Evolutionary conservation across 2,113 vertebrate genomes (phyloP), one percentile per base, ranked within the genome.

Genomic region (Boleophthalmus pectinirostris): DNA sequence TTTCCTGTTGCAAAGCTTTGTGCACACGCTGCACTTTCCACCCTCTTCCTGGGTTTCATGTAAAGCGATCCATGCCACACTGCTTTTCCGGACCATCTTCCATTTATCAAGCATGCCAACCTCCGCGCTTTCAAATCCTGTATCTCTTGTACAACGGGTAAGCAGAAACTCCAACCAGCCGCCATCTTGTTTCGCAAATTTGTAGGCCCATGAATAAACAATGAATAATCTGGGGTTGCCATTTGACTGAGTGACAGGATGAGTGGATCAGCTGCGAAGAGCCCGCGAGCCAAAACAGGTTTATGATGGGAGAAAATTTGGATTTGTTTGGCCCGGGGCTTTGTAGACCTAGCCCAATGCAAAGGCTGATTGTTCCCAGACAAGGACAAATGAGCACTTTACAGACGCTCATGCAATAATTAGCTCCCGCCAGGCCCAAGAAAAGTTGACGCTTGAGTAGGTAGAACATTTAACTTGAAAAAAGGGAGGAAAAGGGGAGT

Each of bases 1-100:
- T 85, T 87, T 92, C 87, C 75, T 84, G 80, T 89, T 88, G 82
- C 89, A 83, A 18, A 14, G 70, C 63, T 87, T 88, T 88, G 78
- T 91, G 91, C 77, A 58, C 75, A 85, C 79, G 33, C 80, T 81
- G 88, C 89, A 85, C 78, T 87, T 89, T 91, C 78, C 33, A 15
- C 58, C 77, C 66, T 78, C 75, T 83, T 87, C 83, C 81, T 78
- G 73, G 66, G 87, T 86, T 89, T 85, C 69, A 33, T 83, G 90
- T 90, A 91, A 93, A 90, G 80, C 47, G 83, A 92, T 88, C 88
- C 82, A n/a, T 69, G 83, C 79, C 85, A 80, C 61, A 72, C 77
- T 73, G 76, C 74, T 71, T 77, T 90, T 86, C 89, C 86, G 78
- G 82, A 85, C 84, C 58, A 13, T 85, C 80, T 81, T 85, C 83